Percentiles rank a stretch among this genome's conserved stretches.
Conservation (phyloP, 2,113 vertebrate genomes). For the Eulemur macaco region DNA sequence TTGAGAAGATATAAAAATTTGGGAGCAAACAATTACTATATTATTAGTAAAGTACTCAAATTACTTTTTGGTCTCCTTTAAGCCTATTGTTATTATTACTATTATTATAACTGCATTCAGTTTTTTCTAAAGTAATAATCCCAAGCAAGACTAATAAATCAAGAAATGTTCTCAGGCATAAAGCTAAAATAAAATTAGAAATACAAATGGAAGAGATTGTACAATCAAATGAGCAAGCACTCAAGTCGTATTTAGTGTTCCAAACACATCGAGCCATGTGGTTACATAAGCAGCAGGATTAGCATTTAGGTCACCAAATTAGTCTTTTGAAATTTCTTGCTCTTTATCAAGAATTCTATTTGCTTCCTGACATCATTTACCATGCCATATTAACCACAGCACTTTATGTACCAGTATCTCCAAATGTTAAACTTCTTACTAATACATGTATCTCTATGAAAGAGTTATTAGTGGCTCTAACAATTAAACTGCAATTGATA, state of each 20-base stretch:
- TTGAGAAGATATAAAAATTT: neutral
- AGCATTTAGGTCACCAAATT: constrained; percentile 68
- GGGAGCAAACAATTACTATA: neutral
- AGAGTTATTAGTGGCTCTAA: neutral
- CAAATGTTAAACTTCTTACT: constrained; percentile 27
- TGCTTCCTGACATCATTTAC: constrained; percentile 31
- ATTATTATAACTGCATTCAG: constrained; percentile 30
- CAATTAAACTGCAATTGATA: neutral
- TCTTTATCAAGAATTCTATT: constrained; percentile 34
- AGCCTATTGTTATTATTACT: constrained; percentile 1
- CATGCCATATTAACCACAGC: neutral
- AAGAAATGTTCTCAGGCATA: constrained; percentile 53
- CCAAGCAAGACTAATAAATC: constrained; percentile 57
- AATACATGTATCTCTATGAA: neutral
- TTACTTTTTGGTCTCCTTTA: constrained; percentile 38
- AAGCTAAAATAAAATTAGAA: constrained; percentile 56
- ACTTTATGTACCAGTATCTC: constrained; percentile 24
- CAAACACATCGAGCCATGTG: neutral
- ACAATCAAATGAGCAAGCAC: constrained; percentile 48
- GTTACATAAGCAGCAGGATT: constrained; percentile 59
- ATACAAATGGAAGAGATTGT: constrained; percentile 58
- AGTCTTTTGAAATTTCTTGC: constrained; percentile 38
- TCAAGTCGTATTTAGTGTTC: constrained; percentile 37
- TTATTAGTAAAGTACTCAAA: constrained; percentile 55
- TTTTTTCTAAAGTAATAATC: constrained; percentile 40